These are phyloP conservation scores for Ramphastos sulfuratus DNA, from an alignment of 2,113 vertebrate species.

Conservation along the genomic window DNA sequence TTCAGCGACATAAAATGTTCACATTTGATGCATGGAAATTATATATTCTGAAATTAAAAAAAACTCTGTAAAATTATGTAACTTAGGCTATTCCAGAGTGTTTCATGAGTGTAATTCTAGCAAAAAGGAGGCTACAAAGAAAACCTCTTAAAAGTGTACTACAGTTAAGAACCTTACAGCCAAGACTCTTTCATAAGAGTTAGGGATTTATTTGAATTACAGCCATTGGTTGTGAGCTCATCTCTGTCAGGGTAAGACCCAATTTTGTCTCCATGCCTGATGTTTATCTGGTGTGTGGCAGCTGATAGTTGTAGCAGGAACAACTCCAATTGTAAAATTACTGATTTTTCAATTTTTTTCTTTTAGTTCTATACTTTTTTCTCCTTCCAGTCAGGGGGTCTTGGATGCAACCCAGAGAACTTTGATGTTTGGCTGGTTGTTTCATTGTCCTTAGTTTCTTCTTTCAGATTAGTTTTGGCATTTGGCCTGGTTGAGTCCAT, in stretches of 20 bases:
- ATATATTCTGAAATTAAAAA: not conserved
- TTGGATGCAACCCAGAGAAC: not conserved
- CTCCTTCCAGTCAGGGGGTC: not conserved
- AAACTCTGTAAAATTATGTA: not conserved
- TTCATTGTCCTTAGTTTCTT: not conserved
- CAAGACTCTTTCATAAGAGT: not conserved
- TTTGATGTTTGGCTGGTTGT: not conserved
- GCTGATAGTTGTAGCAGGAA: not conserved
- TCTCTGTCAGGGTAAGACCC: not conserved
- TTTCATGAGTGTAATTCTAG: not conserved
- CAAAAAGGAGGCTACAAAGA: not conserved
- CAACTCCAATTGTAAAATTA: not conserved
- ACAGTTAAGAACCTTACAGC: not conserved
- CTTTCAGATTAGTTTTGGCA: accelerated
- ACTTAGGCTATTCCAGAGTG: not conserved
- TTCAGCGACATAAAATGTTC: not conserved
- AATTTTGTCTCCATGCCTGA: not conserved
- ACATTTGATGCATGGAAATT: not conserved
- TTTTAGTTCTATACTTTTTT: not conserved
- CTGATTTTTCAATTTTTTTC: not conserved
- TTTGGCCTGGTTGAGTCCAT: not conserved
- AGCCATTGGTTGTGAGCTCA: not conserved
- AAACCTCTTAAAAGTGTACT: not conserved
- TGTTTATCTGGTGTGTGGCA: not conserved
- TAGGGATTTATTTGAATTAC: not conserved